Percentiles rank a stretch among this genome's conserved stretches.
Evolutionary conservation across 2,888 invertebrate species (phyloP).

Genomic region (Dromius quadrimaculatus): DNA sequence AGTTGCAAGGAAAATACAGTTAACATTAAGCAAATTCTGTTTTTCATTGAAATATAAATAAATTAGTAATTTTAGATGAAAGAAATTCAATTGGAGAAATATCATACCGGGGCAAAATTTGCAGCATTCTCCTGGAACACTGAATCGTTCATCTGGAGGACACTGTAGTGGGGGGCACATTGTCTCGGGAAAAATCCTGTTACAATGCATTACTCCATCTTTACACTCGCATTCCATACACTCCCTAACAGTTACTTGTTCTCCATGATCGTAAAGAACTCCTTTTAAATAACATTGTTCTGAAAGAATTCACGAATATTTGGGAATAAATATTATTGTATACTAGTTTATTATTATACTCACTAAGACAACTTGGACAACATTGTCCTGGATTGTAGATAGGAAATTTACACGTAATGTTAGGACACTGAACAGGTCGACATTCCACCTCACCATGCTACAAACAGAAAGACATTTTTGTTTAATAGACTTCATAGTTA

Average conservation of each 20-base stretch:
- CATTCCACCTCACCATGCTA: slow-evolving; percentile 89
- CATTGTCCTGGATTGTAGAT: slow-evolving; percentile 83
- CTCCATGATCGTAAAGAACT: slow-evolving; percentile 84
- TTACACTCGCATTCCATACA: slow-evolving; percentile 87
- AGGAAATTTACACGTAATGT: slow-evolving; percentile 84
- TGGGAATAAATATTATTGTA: background rate
- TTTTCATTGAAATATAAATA: background rate
- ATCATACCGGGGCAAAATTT: slow-evolving; percentile 86
- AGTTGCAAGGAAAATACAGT: background rate
- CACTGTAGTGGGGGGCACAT: slow-evolving; percentile 85
- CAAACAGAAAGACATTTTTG: slow-evolving; percentile 58
- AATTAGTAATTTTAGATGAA: background rate
- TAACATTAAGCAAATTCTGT: slow-evolving; percentile 1
- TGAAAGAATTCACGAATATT: slow-evolving; percentile 63
- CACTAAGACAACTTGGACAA: slow-evolving; percentile 89
- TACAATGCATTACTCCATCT: slow-evolving; percentile 85
- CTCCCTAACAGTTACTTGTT: slow-evolving; percentile 78
- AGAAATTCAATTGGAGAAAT: slow-evolving; percentile 1
- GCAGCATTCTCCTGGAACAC: slow-evolving; percentile 89
- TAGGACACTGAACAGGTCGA: slow-evolving; percentile 84
- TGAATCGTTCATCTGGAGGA: slow-evolving; percentile 81
- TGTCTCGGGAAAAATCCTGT: slow-evolving; percentile 77
- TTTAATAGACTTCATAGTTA: background rate
- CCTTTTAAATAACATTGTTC: slow-evolving; percentile 79
- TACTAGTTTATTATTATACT: slow-evolving; percentile 64